These are phyloP conservation scores for Philhelius pedissequus DNA, from an alignment of 2,888 invertebrate species.

Conservation along the genomic window DNA sequence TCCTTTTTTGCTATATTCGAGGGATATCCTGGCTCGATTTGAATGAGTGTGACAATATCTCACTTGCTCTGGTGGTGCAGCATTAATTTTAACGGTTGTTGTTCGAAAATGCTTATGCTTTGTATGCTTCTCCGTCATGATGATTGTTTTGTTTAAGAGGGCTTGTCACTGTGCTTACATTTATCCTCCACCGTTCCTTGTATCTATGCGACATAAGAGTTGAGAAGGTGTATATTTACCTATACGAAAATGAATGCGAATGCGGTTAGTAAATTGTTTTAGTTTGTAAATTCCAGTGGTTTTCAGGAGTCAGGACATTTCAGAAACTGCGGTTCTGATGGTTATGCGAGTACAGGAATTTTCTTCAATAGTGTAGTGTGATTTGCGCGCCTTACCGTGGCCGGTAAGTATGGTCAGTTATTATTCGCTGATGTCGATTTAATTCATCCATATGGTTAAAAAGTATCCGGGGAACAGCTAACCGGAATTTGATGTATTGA, in stretches of 20 bases:
- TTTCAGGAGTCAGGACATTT: too few relatives aligned
- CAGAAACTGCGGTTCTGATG: too few relatives aligned
- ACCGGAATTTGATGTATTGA: too few relatives aligned
- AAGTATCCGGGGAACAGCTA: too few relatives aligned
- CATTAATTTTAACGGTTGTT: constrained; percentile 57
- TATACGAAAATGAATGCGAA: not conserved
- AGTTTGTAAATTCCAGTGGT: not conserved
- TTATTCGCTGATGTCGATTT: too few relatives aligned
- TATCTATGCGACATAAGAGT: too few relatives aligned
- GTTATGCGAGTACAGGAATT: too few relatives aligned
- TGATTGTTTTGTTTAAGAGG: constrained; percentile 50
- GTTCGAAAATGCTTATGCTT: constrained; percentile 56
- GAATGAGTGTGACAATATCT: constrained; percentile 59
- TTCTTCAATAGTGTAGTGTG: too few relatives aligned
- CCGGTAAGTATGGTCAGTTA: too few relatives aligned
- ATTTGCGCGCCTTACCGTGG: too few relatives aligned
- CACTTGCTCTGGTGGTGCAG: constrained; percentile 48
- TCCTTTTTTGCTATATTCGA: constrained; percentile 17
- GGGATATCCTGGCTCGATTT: constrained; percentile 14
- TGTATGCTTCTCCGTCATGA: constrained; percentile 48
- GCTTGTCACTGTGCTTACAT: not conserved
- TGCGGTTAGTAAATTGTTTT: not conserved
- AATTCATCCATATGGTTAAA: too few relatives aligned
- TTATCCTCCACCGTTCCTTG: not conserved
- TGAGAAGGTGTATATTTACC: not conserved